Conservation (phyloP, 2,113 vertebrate species). For the Alexandromys fortis region DNA sequence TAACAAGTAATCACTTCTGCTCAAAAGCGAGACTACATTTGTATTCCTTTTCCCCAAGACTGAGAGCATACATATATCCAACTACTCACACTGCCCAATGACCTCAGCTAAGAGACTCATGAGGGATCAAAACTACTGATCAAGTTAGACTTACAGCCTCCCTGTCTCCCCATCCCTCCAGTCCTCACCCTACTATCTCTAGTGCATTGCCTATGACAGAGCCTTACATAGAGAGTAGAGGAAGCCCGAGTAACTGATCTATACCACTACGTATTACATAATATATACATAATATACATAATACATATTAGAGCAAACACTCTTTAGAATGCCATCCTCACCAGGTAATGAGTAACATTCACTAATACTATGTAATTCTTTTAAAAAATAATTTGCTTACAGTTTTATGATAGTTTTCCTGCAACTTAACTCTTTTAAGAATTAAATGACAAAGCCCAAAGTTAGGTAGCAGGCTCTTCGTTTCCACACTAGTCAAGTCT, state of each 20-base stretch:
- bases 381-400: not conserved
- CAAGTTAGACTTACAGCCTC: not conserved
- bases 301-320: not conserved
- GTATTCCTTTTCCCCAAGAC: not conserved
- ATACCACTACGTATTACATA: not conserved
- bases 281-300: no score
- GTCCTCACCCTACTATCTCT: not conserved
- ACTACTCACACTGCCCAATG: not conserved
- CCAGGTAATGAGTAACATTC: not conserved
- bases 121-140: not conserved
- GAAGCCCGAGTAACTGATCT: not conserved
- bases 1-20: not conserved
- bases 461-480: not conserved
- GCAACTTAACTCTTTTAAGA: slow-evolving; percentile 4
- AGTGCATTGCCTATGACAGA: not conserved
- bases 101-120: not conserved
- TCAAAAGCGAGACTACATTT: not conserved
- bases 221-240: not conserved
- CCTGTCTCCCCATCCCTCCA: no score
- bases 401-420: not conserved
- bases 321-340: not conserved
- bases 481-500: slow-evolving; percentile 5
- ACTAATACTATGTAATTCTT: not conserved
- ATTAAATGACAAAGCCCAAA: not conserved
- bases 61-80: not conserved